phyloP scores from a whole-genome alignment of 2,888 invertebrate species.

The Marasmarcha lunaedactyla region DNA sequence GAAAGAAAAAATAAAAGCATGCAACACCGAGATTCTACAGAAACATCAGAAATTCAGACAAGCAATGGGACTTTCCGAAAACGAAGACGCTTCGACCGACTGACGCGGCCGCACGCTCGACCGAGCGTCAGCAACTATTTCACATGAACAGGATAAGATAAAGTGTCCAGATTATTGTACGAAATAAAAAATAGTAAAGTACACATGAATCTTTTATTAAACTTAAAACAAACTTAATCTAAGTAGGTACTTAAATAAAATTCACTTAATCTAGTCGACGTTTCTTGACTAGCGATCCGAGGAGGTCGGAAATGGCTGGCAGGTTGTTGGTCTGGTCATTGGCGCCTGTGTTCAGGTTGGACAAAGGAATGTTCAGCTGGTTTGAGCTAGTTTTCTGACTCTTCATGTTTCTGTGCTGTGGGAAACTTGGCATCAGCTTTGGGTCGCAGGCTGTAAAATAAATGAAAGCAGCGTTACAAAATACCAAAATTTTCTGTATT shows the following conservation, averaged over 20 bases:
- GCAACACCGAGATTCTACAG: constrained; percentile 33
- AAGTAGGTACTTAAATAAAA: not conserved
- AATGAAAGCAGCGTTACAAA: constrained; percentile 2
- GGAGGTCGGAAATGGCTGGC: constrained; percentile 84
- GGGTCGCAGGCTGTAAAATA: constrained; percentile 89
- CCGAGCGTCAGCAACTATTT: not conserved
- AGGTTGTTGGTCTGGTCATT: constrained; percentile 81
- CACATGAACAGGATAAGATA: not conserved
- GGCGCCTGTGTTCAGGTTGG: constrained; percentile 69
- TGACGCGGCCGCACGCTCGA: constrained; percentile 19
- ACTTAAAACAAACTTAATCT: not conserved
- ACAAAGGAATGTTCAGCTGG: constrained; percentile 52
- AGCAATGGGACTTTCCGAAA: constrained; percentile 55
- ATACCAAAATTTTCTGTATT: no score
- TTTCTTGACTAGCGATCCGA: constrained; percentile 86
- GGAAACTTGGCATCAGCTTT: constrained; percentile 97
- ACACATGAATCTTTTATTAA: not conserved
- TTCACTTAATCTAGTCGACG: constrained; percentile 74
- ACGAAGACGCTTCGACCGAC: constrained; percentile 54
- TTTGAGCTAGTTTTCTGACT: constrained; percentile 46
- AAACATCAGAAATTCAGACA: constrained; percentile 52
- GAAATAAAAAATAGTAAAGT: not conserved
- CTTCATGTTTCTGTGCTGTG: constrained; percentile 92
- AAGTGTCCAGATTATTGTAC: not conserved
- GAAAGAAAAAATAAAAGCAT: constrained; percentile 52